Conservation (phyloP, 1,140 invertebrate species). For the Glossosoma conforme region DNA sequence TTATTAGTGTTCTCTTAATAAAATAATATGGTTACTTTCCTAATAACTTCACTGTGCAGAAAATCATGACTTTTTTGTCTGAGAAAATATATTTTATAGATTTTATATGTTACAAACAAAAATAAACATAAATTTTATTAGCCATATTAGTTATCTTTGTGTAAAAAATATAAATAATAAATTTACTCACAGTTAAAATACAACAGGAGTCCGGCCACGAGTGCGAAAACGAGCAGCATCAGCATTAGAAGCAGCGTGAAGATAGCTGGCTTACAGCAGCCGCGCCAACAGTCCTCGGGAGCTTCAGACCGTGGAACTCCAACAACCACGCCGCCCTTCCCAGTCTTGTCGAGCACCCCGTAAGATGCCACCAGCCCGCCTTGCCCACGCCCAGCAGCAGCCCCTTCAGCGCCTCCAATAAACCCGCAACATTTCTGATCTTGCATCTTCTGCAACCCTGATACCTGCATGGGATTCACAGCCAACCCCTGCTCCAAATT, state of each 20-base stretch:
- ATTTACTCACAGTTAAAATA: conserved; percentile 59
- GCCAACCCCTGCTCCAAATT: conserved; percentile 3
- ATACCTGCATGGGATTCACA: conserved; percentile 15
- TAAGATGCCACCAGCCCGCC: conserved; percentile 27
- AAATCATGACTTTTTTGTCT: no score
- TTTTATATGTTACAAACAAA: no score
- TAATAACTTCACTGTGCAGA: no score
- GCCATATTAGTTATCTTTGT: no score
- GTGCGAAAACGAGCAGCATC: conserved; percentile 52
- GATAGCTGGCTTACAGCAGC: conserved; percentile 52
- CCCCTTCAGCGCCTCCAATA: conserved; percentile 24
- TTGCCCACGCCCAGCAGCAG: conserved; percentile 3
- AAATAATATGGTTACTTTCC: no score
- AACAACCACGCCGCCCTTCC: conserved; percentile 26
- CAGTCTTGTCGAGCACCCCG: conserved; percentile 29
- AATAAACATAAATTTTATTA: no score
- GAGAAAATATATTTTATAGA: no score
- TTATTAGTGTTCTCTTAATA: no score
- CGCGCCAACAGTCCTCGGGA: conserved; percentile 35
- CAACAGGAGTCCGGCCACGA: conserved; percentile 54
- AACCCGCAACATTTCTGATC: conserved; percentile 29
- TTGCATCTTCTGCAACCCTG: conserved; percentile 26
- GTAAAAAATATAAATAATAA: conserved; percentile 2
- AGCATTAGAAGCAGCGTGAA: conserved; percentile 50
- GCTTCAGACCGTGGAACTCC: conserved; percentile 24